Base-by-base conservation (phyloP, 2,797 vertebrate species). In the Hoplostethus atlanticus region DNA sequence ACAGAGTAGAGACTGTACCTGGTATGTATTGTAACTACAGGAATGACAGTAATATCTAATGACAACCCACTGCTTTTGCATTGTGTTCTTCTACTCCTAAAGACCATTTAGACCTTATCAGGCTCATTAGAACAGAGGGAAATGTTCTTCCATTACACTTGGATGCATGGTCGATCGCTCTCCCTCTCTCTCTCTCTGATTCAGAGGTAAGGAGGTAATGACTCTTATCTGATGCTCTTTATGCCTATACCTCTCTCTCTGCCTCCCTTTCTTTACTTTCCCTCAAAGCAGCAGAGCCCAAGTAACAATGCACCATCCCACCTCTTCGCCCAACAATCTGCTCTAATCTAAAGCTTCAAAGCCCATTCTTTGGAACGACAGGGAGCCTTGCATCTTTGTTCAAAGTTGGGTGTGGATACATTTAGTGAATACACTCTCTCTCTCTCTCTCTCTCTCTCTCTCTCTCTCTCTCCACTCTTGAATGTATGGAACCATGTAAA, bases 61-160 rank as follows among this genome's bases (percentile, higher is more conserved):
- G 50, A 47, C 64, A 30, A 11, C 6, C 21, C 36, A 47, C 10
- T 9, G 4, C 10, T 8, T 52, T 25, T 52, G n/a, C 4, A 10
- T 25, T 52, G 40, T 21, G n/a, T 56, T 10, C 6, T 50, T 34
- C 58, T 11, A 73, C 51, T 73, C 21, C 47, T 48, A 62, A 30
- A 55, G 40, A 69, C 38, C 2, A 5, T 46, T 15, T 16, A 5
- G 34, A 60, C 73, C 50, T 76, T 64, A 76, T 81, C 73, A 60
- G 44, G 17, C 34, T 60, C 42, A 63, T 73, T 71, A 65, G 34
- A 21, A 38, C 59, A 67, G 53, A 25, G 36, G 28, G 31, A 57
- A 64, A 46, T 58, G 21, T 60, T 68, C 8, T 56, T 6, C 54
- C 6, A 8, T 51, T 42, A 17, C 63, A 54, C 13, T 3, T 21